Evolutionary conservation across 2,888 invertebrate species (phyloP), one percentile per base, ranked within the genome.

Genomic region (Epistrophella euchroma): DNA sequence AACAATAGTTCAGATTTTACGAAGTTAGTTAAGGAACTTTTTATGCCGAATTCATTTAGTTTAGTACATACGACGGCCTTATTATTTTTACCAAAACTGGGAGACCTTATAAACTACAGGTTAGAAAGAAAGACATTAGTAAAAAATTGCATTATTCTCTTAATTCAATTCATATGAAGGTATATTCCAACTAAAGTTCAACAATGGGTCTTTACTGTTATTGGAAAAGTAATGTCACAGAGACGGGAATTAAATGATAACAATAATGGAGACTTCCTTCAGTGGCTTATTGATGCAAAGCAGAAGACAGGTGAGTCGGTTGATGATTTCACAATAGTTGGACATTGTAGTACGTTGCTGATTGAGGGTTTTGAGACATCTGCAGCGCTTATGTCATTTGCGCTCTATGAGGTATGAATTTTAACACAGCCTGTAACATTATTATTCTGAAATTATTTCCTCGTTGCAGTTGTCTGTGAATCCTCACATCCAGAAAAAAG

Each of bases 351-450:
- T 45, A 91, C 91, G 0, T 86, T 91, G 68, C 58, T 91, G 9
- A 56, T 91, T 13, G 91, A 91, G 79, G 91, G 91, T 4, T 91
- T 90, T 47, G 91, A 91, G 70, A 91, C 91, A 13, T 90, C 91
- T 13, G 90, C 91, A 11, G 88, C 89, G 15, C 58, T 90, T 7
- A 88, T 91, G 88, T 89, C 91, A 0, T 90, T 89, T 74, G 88
- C 90, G 2, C 77, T 90, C 13, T 89, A 89, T 64, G 90, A 91
- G 88, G 90, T 89, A 88, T 45, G 15, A n/a, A 28, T 28, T n/a
- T n/a, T 28, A 4, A 4, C 28, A 28, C 4, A 28, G 28, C 4
- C 28, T 28, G 28, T 6, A 28, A 28, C 28, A 28, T n/a, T n/a
- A n/a, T n/a, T n/a, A n/a, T n/a, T 17, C 2, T 45, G 9, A 3